Conservation (phyloP, 2,888 invertebrate genomes). For the Hemithea aestivaria region DNA sequence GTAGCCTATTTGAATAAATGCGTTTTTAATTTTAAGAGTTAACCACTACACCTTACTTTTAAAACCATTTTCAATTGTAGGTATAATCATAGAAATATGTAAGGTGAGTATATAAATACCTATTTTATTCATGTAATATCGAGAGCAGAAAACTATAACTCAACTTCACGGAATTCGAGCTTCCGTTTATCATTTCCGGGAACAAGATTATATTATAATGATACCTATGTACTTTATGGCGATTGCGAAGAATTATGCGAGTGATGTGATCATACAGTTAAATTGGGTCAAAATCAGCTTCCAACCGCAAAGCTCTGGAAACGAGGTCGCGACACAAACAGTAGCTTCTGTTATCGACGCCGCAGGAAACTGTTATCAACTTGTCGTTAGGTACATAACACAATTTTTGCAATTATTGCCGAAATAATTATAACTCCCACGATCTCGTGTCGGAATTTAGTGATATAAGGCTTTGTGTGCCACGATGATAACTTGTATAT, state of each 20-base stretch:
- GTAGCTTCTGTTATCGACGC: slow-evolving; percentile 59
- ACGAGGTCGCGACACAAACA: slow-evolving; percentile 67
- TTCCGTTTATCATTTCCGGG: slow-evolving; percentile 23
- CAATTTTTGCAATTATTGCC: slow-evolving; percentile 78
- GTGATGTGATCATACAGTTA: slow-evolving; percentile 40
- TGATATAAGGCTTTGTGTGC: slow-evolving; percentile 30
- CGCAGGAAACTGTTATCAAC: slow-evolving; percentile 72
- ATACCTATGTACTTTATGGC: slow-evolving; percentile 8
- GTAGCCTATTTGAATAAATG: too few species aligned
- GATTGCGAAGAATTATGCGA: slow-evolving; percentile 36
- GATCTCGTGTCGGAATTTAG: slow-evolving; percentile 39
- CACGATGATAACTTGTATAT: slow-evolving; percentile 22
- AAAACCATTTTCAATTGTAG: too few species aligned
- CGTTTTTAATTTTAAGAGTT: too few species aligned
- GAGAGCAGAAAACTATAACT: slow-evolving; percentile 25
- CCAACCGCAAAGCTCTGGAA: slow-evolving; percentile 70
- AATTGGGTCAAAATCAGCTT: slow-evolving; percentile 75
- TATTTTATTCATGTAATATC: slow-evolving; percentile 6
- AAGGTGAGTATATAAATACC: background rate
- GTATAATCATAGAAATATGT: too few species aligned
- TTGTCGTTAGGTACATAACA: slow-evolving; percentile 72
- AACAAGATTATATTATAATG: slow-evolving; percentile 15
- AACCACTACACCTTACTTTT: too few species aligned
- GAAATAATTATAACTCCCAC: slow-evolving; percentile 72
- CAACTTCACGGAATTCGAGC: slow-evolving; percentile 21